Evolutionary conservation across 2,888 invertebrate genomes (phyloP), one percentile per base, ranked within the genome.

Genomic region (Nebria salina): DNA sequence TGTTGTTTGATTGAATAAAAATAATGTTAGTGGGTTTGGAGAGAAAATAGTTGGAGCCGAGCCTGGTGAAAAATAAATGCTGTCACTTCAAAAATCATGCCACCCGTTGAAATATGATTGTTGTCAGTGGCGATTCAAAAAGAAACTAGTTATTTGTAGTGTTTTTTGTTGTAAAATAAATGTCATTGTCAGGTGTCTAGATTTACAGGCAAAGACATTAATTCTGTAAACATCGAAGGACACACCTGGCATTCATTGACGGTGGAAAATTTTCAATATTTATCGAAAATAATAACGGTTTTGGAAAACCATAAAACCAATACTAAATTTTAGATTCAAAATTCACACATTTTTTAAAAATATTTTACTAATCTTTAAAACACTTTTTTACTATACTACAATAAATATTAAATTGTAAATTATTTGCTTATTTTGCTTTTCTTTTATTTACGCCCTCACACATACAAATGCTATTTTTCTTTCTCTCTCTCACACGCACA

Each of bases 181-280:
- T 77, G 77, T 77, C 77, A 77, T 77, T 77, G 77, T 77, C 77
- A 77, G n/a, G 54, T 70, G 72, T 77, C 54, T 54, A 77, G 70
- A 77, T 77, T 77, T 77, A 70, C 77, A 77, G 68, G 43, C 25
- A 54, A 43, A 42, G 72, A 43, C 34, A 77, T 77, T 70, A 77
- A 77, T 77, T 70, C 64, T 75, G 54, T 77, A 76, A 70, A 77
- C 66, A 77, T 26, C 70, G 77, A 77, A 77, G 77, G 77, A 68
- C 77, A 75, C 20, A 64, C 54, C 54, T 54, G 54, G 54, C 7
- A 54, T 64, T 20, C 54, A 54, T 64, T 20, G 64, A 54, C 64
- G 54, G 26, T 77, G 77, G 77, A 77, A 77, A 77, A 77, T 77
- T 77, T 77, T 77, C 72, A 70, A 54, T 54, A 7, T 54, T 43